Percentiles rank a stretch among this genome's conserved stretches.
These are phyloP conservation scores for Pantala flavescens DNA, from an alignment of 1,140 invertebrate species.

Conservation along the genomic window DNA sequence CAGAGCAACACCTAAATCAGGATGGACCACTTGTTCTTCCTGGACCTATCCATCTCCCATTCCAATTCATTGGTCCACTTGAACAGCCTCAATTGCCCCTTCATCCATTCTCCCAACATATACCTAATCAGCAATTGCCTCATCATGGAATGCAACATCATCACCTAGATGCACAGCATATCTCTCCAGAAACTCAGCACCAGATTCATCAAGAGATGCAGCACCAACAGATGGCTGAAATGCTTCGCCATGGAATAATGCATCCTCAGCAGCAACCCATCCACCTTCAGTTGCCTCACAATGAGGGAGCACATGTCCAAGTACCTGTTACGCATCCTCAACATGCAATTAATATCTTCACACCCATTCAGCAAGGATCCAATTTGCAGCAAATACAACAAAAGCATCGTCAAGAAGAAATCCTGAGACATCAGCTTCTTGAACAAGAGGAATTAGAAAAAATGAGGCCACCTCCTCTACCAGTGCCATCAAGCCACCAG, in stretches of 20 bases:
- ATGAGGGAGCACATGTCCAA: not conserved
- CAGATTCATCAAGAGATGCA: not conserved
- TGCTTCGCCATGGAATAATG: no score
- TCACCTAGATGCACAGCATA: no score
- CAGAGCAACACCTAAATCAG: constrained; percentile 30
- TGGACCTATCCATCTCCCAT: constrained; percentile 35
- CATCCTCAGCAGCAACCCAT: no score
- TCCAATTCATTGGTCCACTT: constrained; percentile 32
- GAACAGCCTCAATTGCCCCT: constrained; percentile 30
- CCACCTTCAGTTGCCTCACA: no score
- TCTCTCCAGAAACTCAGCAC: not conserved
- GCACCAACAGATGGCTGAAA: no score
- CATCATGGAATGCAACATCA: no score
- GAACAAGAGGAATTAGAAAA: not conserved
- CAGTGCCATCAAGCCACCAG: not conserved
- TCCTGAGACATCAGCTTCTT: not conserved
- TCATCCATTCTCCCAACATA: constrained; percentile 26
- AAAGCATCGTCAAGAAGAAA: no score
- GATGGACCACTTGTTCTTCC: constrained; percentile 36
- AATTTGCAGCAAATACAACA: no score
- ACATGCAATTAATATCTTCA: not conserved
- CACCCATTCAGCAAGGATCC: not conserved
- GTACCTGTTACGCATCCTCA: not conserved
- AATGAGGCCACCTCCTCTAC: not conserved
- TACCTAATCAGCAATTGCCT: constrained; percentile 30